Evolutionary conservation across 2,113 vertebrate species (phyloP).

Genomic region (Rhabdomys dilectus): DNA sequence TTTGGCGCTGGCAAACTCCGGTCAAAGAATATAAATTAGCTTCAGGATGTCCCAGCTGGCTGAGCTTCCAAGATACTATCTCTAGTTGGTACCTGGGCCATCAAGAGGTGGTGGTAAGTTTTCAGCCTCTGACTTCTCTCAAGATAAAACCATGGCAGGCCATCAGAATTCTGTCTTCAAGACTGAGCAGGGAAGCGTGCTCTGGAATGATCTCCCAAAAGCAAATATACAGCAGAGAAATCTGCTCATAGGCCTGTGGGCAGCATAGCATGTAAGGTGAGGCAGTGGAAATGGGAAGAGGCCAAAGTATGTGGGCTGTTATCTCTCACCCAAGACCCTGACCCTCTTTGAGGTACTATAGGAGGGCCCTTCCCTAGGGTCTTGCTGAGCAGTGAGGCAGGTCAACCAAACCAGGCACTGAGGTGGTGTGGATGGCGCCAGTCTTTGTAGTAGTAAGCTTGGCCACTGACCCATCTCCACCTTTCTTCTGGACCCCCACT

Average conservation of each 20-base stretch:
- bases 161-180: not conserved
- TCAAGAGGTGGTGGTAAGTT: not conserved
- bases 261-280: too few relatives aligned
- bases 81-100: conserved; percentile 75
- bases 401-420: not conserved
- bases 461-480: conserved; percentile 46
- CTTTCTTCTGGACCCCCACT: not conserved
- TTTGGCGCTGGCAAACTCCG: conserved; percentile 66
- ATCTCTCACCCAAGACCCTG: not conserved
- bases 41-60: conserved; percentile 56
- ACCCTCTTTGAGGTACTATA: too few relatives aligned
- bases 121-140: not conserved
- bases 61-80: conserved; percentile 61
- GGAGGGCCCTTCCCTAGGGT: not conserved
- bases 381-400: conserved; percentile 8
- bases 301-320: not conserved
- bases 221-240: not conserved
- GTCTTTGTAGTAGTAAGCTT: not conserved
- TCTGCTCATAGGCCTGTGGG: not conserved
- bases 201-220: not conserved
- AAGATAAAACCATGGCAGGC: not conserved
- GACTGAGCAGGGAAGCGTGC: not conserved
- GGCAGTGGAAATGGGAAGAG: not conserved
- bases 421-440: not conserved
- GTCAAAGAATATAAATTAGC: conserved; percentile 79